Percentiles rank a stretch among this genome's conserved stretches.
Conservation (phyloP, 2,113 vertebrate genomes). For the Cyphomyrus discorhynchus region DNA sequence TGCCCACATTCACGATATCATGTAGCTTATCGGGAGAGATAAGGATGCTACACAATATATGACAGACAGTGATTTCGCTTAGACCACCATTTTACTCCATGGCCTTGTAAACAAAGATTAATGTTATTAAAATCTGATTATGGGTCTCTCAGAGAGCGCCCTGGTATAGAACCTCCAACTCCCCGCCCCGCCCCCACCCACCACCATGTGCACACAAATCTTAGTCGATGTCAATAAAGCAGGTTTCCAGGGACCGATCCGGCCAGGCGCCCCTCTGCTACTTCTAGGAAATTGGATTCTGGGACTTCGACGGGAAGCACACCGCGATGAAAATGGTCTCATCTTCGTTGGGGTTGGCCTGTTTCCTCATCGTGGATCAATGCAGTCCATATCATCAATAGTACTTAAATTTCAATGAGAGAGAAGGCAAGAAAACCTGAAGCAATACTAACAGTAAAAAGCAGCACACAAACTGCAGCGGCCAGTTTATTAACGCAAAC, state of each 20-base stretch:
- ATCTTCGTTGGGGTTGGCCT: no score
- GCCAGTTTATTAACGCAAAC: background rate
- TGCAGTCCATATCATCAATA: background rate
- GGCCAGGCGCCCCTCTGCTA: background rate
- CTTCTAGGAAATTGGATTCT: conserved; percentile 1
- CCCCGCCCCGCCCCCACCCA: background rate
- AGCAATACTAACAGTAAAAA: background rate
- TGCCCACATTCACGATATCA: background rate
- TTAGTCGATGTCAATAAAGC: background rate
- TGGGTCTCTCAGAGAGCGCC: background rate
- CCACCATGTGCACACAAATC: background rate
- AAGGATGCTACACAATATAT: background rate
- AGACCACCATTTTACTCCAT: background rate
- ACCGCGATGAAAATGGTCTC: background rate
- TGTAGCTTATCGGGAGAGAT: background rate
- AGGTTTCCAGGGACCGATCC: background rate
- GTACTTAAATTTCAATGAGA: background rate
- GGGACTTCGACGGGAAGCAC: background rate
- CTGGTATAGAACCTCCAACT: background rate
- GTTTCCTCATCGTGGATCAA: background rate
- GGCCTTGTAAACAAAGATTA: background rate
- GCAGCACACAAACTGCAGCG: background rate
- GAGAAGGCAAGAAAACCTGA: background rate
- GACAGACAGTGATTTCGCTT: background rate
- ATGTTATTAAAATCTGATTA: conserved; percentile 12